Base-by-base conservation (phyloP, 2,113 vertebrate species). In the Glaucidium brasilianum region DNA sequence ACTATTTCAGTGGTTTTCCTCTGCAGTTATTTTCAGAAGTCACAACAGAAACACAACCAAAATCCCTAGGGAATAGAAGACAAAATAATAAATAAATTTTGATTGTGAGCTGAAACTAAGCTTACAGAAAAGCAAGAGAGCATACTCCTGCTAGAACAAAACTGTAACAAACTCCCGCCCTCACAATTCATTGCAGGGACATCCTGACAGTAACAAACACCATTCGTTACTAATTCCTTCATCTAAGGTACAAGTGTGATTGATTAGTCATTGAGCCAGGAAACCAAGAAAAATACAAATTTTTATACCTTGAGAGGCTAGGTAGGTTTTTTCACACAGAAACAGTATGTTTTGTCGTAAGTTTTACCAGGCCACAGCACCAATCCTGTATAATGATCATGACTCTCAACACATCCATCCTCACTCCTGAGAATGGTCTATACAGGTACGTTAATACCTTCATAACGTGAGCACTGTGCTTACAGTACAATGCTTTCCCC, bases 251-350 rank as follows among this genome's bases (percentile, higher is more conserved):
- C 13, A 49, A 37, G 9, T 12, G 34, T 15, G 22, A 22, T 20
- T 16, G 10, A 30, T 50, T 45, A 39, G 21, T 47, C n/a, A 10
- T 4, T 11, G 12, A 83, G 30, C 3, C 35, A 56, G 26, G 18
- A n/a, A 34, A 37, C 11, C 7, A 32, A 18, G 12, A 23, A 37
- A 37, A 49, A 5, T 7, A 12, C 4, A 30, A 6, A 27, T 84
- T 50, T 84, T 69, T 37, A 50, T 5, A 52, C 15, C 15, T 18
- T 6, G 7, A 49, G 34, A 49, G 8, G 19, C 12, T 50, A 18
- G 1, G 2, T 10, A 47, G 16, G 7, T 18, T 39, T 50, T 68
- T 75, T 16, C n/a, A 37, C 20, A 43, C 0, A 52, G 9, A 52
- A 76, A 50, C 8, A 1, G 17, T 7, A 3, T 4, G 6, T 47